These are phyloP conservation scores for Neelides sp. DNA, from an alignment of 1,140 invertebrate genomes.

Conservation along the genomic window DNA sequence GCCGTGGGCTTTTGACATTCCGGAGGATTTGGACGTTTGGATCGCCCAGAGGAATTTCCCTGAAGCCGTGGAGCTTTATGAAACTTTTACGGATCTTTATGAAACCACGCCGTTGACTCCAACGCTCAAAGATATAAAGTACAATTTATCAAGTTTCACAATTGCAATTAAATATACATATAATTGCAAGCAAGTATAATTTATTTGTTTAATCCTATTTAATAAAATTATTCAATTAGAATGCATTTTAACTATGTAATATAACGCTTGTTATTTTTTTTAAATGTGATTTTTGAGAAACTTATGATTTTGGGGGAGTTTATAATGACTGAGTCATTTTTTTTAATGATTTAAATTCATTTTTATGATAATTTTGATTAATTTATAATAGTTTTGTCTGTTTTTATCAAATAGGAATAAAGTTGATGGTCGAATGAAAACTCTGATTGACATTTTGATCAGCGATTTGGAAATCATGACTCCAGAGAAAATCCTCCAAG, in stretches of 20 bases:
- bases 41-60: slow-evolving; percentile 97
- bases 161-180: neutral
- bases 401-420: slow-evolving; percentile 36
- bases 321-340: too few relatives aligned
- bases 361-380: too few relatives aligned
- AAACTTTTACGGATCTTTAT: slow-evolving; percentile 51
- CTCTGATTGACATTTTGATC: slow-evolving; percentile 68
- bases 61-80: slow-evolving; percentile 75
- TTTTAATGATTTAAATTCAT: too few relatives aligned
- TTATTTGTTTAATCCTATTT: too few relatives aligned
- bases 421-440: slow-evolving; percentile 61
- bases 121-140: slow-evolving; percentile 33
- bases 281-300: too few relatives aligned
- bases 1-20: slow-evolving; percentile 82
- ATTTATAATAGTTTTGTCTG: too few relatives aligned
- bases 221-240: neutral
- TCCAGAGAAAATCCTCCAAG: slow-evolving; percentile 77
- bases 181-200: too few relatives aligned
- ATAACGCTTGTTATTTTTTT: too few relatives aligned
- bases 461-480: slow-evolving; percentile 69
- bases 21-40: slow-evolving; percentile 89
- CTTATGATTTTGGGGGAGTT: too few relatives aligned
- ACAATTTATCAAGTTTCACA: slow-evolving; percentile 4
- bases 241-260: neutral
- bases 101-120: slow-evolving; percentile 20